Percentiles rank a stretch among this genome's conserved stretches.
Conservation (phyloP, 2,888 invertebrate genomes). For the Rotaria socialis region DNA sequence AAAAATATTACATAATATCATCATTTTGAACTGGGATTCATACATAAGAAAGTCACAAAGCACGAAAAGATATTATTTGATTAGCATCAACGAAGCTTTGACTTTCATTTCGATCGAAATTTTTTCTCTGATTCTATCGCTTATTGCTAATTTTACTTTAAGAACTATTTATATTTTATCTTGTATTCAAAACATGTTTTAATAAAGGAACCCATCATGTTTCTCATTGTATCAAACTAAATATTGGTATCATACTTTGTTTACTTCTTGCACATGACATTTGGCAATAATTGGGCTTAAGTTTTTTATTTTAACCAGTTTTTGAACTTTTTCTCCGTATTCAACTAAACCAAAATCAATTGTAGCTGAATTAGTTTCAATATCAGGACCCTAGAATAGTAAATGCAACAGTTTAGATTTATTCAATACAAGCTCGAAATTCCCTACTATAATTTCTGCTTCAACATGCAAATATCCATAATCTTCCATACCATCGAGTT, state of each 20-base stretch:
- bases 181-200: no score
- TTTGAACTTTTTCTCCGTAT: background rate
- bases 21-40: no score
- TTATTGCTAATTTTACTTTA: no score
- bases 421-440: background rate
- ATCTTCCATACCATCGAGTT: background rate
- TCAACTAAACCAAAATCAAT: conserved; percentile 23
- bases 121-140: no score
- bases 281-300: conserved; percentile 3
- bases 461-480: conserved; percentile 18
- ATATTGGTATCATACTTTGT: background rate
- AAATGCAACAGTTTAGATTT: background rate
- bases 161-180: no score
- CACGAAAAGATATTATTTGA: no score
- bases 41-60: no score
- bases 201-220: no score
- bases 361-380: background rate
- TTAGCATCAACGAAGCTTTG: no score
- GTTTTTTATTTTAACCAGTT: background rate
- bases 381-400: background rate
- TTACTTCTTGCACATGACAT: background rate
- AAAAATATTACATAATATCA: no score
- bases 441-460: background rate
- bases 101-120: no score
- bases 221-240: no score